A percentile compares a stretch with the other conserved stretches of the same genome.
These are phyloP conservation scores for Podiceps cristatus DNA, from an alignment of 2,113 vertebrate species.

Conservation along the genomic window DNA sequence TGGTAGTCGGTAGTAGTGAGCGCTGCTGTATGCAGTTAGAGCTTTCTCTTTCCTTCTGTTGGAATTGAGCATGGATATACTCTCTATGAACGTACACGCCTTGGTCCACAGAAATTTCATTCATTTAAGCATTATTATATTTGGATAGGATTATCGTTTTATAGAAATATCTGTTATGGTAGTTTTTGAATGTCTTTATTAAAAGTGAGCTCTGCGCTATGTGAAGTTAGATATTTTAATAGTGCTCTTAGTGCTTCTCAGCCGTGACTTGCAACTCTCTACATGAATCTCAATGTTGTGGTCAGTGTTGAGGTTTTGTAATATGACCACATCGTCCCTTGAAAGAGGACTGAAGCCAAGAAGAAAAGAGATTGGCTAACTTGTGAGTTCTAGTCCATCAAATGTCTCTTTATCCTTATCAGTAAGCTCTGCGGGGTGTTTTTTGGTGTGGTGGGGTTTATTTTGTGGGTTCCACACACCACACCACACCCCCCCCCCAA, in stretches of 20 bases:
- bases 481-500: no score
- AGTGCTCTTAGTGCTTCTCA: background rate
- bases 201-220: background rate
- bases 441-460: background rate
- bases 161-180: background rate
- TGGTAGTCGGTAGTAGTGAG: background rate
- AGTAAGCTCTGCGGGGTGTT: background rate
- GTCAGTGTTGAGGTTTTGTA: background rate
- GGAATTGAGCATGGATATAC: background rate
- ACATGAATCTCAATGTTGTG: background rate
- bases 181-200: background rate
- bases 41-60: background rate
- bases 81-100: background rate
- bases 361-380: background rate
- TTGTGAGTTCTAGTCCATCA: background rate
- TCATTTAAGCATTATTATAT: background rate
- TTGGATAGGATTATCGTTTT: background rate
- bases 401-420: background rate
- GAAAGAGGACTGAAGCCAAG: background rate
- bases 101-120: background rate
- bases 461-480: no score
- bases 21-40: rapidly evolving
- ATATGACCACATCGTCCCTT: background rate
- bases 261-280: background rate
- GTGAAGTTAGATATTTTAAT: background rate